Percentiles rank a stretch among this genome's conserved stretches.
These are phyloP conservation scores for Punctoribates punctum DNA, from an alignment of 2,888 invertebrate genomes.

Conservation along the genomic window DNA sequence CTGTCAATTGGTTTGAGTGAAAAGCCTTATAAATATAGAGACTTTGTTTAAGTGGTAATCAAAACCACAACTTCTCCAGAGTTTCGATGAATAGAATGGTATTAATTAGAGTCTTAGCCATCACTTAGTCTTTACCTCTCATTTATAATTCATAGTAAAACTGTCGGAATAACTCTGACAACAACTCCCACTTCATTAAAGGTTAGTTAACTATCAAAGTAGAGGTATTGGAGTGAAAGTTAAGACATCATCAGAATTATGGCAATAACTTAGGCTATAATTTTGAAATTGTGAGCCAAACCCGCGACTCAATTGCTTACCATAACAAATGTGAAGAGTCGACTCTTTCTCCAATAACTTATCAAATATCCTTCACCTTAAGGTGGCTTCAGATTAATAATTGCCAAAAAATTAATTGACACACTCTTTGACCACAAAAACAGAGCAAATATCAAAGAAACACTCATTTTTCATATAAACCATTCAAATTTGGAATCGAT, in stretches of 20 bases:
- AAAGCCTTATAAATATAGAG: too few species aligned
- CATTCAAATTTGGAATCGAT: not conserved
- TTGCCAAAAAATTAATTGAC: not conserved
- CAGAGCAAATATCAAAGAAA: not conserved
- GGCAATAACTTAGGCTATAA: constrained; percentile 16
- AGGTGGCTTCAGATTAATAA: constrained; percentile 14
- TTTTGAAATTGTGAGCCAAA: constrained; percentile 10
- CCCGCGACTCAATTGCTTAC: constrained; percentile 11
- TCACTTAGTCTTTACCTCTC: not conserved
- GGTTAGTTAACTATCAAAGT: not conserved
- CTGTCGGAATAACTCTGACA: not conserved
- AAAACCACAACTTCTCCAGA: not conserved
- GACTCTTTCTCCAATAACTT: not conserved
- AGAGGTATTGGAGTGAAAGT: not conserved
- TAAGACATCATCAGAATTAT: constrained; percentile 24
- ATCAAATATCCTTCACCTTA: constrained; percentile 20
- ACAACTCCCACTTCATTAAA: not conserved
- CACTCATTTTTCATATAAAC: constrained; percentile 7
- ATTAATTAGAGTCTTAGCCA: not conserved
- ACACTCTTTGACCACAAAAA: not conserved
- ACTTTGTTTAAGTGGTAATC: not conserved
- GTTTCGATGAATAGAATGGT: constrained; percentile 1
- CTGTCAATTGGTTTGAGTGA: too few species aligned
- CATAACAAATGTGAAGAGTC: not conserved
- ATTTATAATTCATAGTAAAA: constrained; percentile 25